Evolutionary conservation across 2,113 vertebrate genomes (phyloP).

Genomic region (Recurvirostra avosetta): DNA sequence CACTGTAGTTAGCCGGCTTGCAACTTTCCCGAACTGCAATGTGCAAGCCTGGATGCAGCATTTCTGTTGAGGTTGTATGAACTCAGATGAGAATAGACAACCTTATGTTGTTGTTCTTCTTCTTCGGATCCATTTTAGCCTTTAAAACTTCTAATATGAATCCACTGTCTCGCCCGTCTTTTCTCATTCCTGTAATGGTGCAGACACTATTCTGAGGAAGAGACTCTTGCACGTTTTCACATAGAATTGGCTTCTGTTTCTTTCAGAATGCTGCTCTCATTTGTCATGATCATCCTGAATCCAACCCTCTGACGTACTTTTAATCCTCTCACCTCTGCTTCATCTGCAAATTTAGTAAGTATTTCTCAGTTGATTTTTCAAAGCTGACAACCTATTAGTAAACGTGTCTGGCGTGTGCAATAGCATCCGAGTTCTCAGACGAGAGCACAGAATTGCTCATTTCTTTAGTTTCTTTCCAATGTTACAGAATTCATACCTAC

Average conservation of each 20-base stretch:
- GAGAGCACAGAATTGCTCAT: not conserved
- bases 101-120: not conserved
- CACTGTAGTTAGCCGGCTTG: not conserved
- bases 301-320: not conserved
- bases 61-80: not conserved
- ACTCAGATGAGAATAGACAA: not conserved
- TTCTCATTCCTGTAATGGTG: not conserved
- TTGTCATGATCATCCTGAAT: not conserved
- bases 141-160: not conserved
- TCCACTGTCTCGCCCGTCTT: not conserved
- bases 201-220: not conserved
- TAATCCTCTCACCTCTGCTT: not conserved
- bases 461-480: not conserved
- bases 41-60: not conserved
- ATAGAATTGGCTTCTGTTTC: not conserved
- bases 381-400: not conserved
- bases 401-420: not conserved
- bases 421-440: not conserved
- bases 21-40: not conserved
- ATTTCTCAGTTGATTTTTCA: conserved; percentile 6
- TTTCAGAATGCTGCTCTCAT: not conserved
- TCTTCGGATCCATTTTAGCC: not conserved
- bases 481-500: not conserved
- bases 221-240: not conserved
- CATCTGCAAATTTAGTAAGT: conserved; percentile 7